Base-by-base conservation (phyloP, 2,888 invertebrate species). In the Tipula lateralis region DNA sequence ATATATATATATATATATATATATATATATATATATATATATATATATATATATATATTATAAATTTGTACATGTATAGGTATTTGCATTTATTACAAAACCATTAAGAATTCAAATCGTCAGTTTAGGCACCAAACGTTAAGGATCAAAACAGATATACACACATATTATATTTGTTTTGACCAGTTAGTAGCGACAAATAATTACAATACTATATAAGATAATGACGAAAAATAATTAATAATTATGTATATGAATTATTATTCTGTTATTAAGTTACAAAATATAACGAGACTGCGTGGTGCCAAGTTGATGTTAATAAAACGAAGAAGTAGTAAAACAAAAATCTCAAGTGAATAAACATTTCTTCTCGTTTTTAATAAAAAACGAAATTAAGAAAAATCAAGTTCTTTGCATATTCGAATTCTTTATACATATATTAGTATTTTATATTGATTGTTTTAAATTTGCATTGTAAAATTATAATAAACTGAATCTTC, bases 201-300 rank as follows among this genome's bases (percentile, higher is more conserved):
- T n/a, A n/a, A n/a, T 24, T 66, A 66, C 9, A 66, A 12, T 24
- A 66, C 9, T 66, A 0, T 66, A 24, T 24, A 12, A 24, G 0
- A 24, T 66, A 12, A 24, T 66, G 24, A 24, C 13, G 9, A 66
- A 66, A 24, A 66, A 66, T 66, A 66, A 66, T 19, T 66, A 24
- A 66, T 66, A 24, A 66, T 66, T 66, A 66, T 66, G 24, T 66
- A 66, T 66, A 24, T 66, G 66, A 66, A 66, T 66, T 66, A 66
- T 66, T 66, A 66, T 66, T 66, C 19, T 66, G 24, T 66, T 66
- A 66, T 66, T 66, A 66, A 66, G 66, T 66, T 66, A 66, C 66
- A 66, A 66, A 66, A 66, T 66, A 66, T 66, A 66, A 66, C 66
- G 66, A 66, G 66, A 66, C 66, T 66, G 66, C 66, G 66, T 66